These are phyloP conservation scores for Zosterops pallidus DNA, from an alignment of 2,113 vertebrate species.

Conservation along the genomic window DNA sequence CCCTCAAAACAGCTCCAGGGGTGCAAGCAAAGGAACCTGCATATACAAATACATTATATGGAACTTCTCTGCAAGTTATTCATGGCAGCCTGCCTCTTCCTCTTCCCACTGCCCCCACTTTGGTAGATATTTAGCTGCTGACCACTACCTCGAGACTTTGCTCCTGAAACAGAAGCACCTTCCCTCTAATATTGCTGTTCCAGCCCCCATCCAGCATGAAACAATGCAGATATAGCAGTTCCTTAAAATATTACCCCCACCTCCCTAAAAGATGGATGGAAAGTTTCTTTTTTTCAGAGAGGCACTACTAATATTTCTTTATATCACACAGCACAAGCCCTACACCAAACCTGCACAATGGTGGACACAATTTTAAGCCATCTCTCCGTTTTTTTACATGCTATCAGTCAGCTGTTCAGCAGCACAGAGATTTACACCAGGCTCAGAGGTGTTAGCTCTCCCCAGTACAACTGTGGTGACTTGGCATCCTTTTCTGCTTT, in stretches of 20 bases:
- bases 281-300: not conserved
- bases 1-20: not conserved
- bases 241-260: not conserved
- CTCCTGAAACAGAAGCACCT: not conserved
- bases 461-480: not conserved
- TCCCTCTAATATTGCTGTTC: not conserved
- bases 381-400: not conserved
- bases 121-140: not conserved
- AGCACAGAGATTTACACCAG: not conserved
- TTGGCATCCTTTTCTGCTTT: not conserved
- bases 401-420: not conserved
- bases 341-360: not conserved
- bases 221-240: not conserved
- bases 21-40: not conserved
- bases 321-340: not conserved
- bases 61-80: not conserved
- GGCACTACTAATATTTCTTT: not conserved
- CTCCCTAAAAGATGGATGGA: not conserved
- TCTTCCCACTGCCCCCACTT: not conserved
- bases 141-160: not conserved
- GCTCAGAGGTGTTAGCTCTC: not conserved
- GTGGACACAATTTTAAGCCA: not conserved
- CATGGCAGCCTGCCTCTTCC: not conserved
- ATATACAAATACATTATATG: not conserved
- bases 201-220: not conserved